Evolutionary conservation across 2,888 invertebrate genomes (phyloP).

Genomic region (Diadegma fenestrale): DNA sequence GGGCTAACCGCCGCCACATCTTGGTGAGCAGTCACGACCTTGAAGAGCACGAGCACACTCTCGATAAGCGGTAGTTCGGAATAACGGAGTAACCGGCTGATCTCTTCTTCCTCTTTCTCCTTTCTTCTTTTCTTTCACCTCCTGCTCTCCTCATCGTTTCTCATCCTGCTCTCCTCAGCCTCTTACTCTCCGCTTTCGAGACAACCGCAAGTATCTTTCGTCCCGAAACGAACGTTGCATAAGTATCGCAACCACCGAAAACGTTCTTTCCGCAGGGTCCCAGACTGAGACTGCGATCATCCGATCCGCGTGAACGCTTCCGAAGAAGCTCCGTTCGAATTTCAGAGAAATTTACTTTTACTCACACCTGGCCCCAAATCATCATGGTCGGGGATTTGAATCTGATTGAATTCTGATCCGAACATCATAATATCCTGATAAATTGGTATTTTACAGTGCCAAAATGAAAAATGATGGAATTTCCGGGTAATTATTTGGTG

Average conservation of each 20-base stretch:
- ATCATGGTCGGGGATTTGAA: too few species aligned
- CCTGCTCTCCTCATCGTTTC: constrained; percentile 30
- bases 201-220: constrained; percentile 66
- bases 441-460: not conserved
- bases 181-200: constrained; percentile 28
- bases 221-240: constrained; percentile 75
- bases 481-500: not conserved
- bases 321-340: not conserved
- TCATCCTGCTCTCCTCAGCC: constrained; percentile 49
- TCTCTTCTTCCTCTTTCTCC: constrained; percentile 56
- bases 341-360: not conserved
- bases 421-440: not conserved
- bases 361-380: too few species aligned
- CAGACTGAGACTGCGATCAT: constrained; percentile 10
- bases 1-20: constrained; percentile 59
- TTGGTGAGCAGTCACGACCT: constrained; percentile 67
- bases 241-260: constrained; percentile 75
- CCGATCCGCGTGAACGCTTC: not conserved
- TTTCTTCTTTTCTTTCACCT: constrained; percentile 58
- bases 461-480: not conserved
- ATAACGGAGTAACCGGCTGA: constrained; percentile 64
- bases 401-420: too few species aligned
- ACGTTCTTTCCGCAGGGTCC: constrained; percentile 52
- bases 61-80: constrained; percentile 68
- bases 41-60: constrained; percentile 54